phyloP scores from a whole-genome alignment of 2,113 vertebrate species.

The Tricholaema leucomelas region DNA sequence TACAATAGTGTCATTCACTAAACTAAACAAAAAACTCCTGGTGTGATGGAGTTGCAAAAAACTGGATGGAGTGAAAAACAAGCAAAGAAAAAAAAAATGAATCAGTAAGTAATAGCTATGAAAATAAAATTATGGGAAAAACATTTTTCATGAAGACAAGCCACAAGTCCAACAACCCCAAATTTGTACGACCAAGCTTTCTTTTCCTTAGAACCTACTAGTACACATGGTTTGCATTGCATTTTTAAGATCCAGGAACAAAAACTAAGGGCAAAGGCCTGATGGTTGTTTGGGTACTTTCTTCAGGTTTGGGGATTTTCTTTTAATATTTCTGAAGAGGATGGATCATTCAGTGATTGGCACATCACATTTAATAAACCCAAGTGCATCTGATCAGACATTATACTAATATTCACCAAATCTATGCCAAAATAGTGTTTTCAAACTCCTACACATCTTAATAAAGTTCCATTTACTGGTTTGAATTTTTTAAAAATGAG shows the following conservation, averaged over 20 bases:
- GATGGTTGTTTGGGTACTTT: neutral
- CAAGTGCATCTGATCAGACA: neutral
- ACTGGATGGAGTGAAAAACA: neutral
- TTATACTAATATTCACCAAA: conserved; percentile 8
- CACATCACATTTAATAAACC: neutral
- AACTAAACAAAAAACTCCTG: neutral
- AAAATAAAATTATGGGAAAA: neutral
- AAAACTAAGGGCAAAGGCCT: neutral
- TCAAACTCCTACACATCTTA: neutral
- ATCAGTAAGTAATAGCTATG: neutral
- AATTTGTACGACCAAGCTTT: neutral
- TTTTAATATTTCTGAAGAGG: neutral
- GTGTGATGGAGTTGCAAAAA: neutral
- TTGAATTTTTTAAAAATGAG: neutral
- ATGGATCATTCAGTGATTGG: neutral
- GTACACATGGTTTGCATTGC: neutral
- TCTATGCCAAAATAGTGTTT: neutral
- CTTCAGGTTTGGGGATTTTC: neutral
- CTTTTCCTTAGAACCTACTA: neutral
- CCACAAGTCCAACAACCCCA: neutral
- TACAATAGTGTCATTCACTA: neutral
- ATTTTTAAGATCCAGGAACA: neutral
- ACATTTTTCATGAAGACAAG: neutral
- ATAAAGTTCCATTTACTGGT: conserved; percentile 19
- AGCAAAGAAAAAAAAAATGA: neutral